These are phyloP conservation scores for Heliconius sara DNA, from an alignment of 2,888 invertebrate species.

Conservation along the genomic window DNA sequence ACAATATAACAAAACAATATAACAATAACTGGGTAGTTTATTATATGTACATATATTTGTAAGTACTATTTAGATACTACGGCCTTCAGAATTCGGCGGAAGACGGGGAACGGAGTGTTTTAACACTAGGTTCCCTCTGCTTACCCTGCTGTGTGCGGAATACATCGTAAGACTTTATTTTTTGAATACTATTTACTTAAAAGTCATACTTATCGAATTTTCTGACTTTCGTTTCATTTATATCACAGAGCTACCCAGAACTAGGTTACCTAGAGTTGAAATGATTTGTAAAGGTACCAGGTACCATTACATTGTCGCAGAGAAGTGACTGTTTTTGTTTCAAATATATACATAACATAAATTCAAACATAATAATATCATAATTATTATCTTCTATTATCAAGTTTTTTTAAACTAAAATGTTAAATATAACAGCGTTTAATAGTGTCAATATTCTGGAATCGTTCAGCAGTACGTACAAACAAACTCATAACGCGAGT, in stretches of 20 bases:
- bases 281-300: not conserved
- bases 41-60: not conserved
- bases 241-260: not conserved
- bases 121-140: too few relatives aligned
- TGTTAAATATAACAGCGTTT: not conserved
- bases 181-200: too few relatives aligned
- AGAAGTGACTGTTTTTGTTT: not conserved
- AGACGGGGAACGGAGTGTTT: too few relatives aligned
- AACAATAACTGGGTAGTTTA: not conserved
- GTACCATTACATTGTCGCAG: not conserved
- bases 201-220: too few relatives aligned
- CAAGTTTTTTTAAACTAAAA: not conserved
- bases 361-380: not conserved
- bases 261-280: too few relatives aligned
- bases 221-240: too few relatives aligned
- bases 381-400: not conserved
- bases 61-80: too few relatives aligned
- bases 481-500: slow-evolving; percentile 46
- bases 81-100: too few relatives aligned
- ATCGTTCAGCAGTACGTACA: slow-evolving; percentile 29
- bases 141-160: too few relatives aligned
- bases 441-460: slow-evolving; percentile 4
- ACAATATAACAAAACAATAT: too few relatives aligned
- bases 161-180: too few relatives aligned
- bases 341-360: not conserved